Base-by-base conservation (phyloP, 2,888 invertebrate genomes). In the Sarcophaga caerulescens region DNA sequence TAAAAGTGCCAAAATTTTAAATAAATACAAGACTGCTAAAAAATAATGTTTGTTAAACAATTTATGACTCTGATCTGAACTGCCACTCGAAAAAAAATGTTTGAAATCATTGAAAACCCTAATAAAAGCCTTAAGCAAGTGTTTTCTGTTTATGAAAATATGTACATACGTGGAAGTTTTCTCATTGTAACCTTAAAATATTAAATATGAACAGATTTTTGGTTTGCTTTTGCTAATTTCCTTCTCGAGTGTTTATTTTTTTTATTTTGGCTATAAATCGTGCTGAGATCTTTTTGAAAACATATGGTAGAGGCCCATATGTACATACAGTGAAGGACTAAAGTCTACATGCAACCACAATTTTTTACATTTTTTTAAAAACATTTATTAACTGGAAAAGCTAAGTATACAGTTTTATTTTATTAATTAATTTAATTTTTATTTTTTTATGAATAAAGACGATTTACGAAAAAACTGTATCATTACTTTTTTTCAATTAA, bases 1-100 rank as follows among this genome's bases (percentile, higher is more conserved):
- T 79, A 75, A 79, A 84, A 63, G 74, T 84, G 84, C 84, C 84
- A 84, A 84, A 84, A 63, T 59, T 75, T 84, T 70, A 45, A 79
- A 68, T 59, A 79, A 84, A 84, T 70, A 79, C 74, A 73, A 84
- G 74, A 59, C 63, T 44, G 68, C 60, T 73, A 75, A 79, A 47
- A 63, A 70, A 14, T 8, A 79, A 70, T 70, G 35, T 63, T 52
- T 79, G 63, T 8, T 35, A 63, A 70, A 57, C 21, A 79, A 65
- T 79, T 79, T 57, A 63, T 44, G 63, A 12, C 35, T 74, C 63
- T 63, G 47, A 60, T 21, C 71, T 10, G 35, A 73, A 73, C 52
- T 52, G 52, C 52, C 17, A 52, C 52, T 52, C 14, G 52, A 52
- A 47, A 52, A 52, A 52, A 52, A 52, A 4, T 12, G 17, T 12